Base-by-base conservation (phyloP, 2,113 vertebrate species). In the Taurulus bubalis region DNA sequence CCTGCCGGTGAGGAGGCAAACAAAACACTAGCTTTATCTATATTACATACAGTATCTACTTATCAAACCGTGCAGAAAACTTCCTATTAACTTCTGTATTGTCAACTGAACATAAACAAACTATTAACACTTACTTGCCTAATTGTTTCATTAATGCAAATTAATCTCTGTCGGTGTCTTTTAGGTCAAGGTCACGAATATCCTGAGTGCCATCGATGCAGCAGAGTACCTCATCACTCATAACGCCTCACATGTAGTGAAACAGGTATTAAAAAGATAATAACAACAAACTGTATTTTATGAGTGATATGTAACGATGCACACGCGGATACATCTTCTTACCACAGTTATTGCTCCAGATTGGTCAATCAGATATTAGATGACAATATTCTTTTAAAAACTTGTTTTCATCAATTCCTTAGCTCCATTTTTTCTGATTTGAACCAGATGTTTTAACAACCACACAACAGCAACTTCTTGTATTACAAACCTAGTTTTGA, bases 141-240 rank as follows among this genome's bases (percentile, higher is more conserved):
- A 26, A 9, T 16, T 11, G 2, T 24, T 6, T 22, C 12, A 20
- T 14, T 5, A 0, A 12, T 67, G 32, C n/a, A 47, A 42, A 69
- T 28, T 0, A 28, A 15, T 51, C 1, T 71, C 12, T 1, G 3
- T 32, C 4, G 80, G 6, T 81, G 16, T 69, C 34, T 79, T 71
- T 67, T 67, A 99, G 98, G 90, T 88, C 15, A 97, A 95, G 88
- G 94, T 98, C 75, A 93, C 85, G 18, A 94, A 94, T 60, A 92
- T 96, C 71, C 90, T 98, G 72, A 83, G 83, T 0, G 91, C 96
- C 82, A 94, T 99, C 76, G 96, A 98, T 79, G 91, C 94, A 79
- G 96, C 95, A 30, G 97, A 99, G 90, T 80, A 93, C 67, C 96
- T 99, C 85, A 94, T 99, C 82, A 92, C 85, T 84, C 94, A 95